Base-by-base conservation (phyloP, 2,113 vertebrate genomes). In the Malurus cyaneus region DNA sequence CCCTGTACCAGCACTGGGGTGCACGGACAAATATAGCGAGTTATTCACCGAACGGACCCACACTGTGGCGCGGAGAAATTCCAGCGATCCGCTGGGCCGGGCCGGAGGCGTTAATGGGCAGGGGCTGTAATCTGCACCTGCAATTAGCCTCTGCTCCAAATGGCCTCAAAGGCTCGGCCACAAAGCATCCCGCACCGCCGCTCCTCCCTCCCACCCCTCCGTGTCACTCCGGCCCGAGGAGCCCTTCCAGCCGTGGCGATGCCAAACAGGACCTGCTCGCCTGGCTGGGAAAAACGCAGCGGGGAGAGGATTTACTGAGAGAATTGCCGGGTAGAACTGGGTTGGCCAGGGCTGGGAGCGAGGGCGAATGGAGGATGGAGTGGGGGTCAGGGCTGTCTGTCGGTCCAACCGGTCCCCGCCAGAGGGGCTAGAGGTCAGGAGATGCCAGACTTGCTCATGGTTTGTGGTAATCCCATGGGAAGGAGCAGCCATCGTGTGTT, bases 71-170 rank as follows among this genome's bases (percentile, higher is more conserved):
- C 34, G 29, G 82, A 74, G 88, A 85, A 88, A 93, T 95, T 84
- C 87, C 92, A 76, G 81, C 0, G 65, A 70, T 49, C 49, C 0
- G 50, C 67, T 57, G 72, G 18, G 56, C 88, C 12, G 67, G 77
- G 67, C 88, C 10, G 81, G 84, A 91, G 90, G 92, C 8, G 54
- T 73, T 85, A 72, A 93, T 39, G 67, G 71, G 71, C 85, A 20
- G 34, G 28, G 66, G 19, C 82, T 96, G 94, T 88, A 94, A 96
- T 88, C 86, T 72, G 86, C 15, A 90, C 88, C 94, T 90, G 92
- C 29, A 92, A 94, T 94, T 90, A 96, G 82, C 88, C 47, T 9
- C 90, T 66, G 59, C 93, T 83, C 79, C 85, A 80, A 74, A 64
- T 82, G 92, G 71, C 88, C 85, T 56, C 85, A 92, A 89, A 92